phyloP scores from a whole-genome alignment of 1,140 invertebrate species.

The Acromyrmex heyeri region DNA sequence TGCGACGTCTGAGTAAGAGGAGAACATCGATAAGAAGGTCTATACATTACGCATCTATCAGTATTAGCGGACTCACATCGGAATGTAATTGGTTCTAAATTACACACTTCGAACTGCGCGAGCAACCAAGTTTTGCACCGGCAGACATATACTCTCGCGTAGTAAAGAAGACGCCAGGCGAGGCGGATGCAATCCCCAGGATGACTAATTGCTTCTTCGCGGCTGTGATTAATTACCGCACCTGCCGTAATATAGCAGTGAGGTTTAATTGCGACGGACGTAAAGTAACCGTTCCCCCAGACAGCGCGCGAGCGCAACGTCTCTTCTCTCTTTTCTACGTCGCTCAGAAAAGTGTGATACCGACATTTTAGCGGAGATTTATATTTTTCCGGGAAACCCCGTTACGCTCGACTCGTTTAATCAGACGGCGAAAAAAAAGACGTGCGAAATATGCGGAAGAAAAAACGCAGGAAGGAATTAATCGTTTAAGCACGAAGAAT shows the following conservation, averaged over 20 bases:
- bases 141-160: constrained; percentile 30
- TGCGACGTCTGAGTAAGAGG: background rate
- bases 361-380: background rate
- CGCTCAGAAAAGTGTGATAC: background rate
- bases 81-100: constrained; percentile 55
- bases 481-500: background rate
- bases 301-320: background rate
- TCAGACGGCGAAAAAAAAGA: background rate
- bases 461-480: background rate
- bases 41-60: constrained; percentile 23
- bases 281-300: constrained; percentile 26
- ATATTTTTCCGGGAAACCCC: constrained; percentile 14
- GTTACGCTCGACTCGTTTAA: background rate
- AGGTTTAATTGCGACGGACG: constrained; percentile 59
- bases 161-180: constrained; percentile 51
- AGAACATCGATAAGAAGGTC: constrained; percentile 20
- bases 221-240: constrained; percentile 58
- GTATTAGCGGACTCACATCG: constrained; percentile 27
- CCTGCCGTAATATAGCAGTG: constrained; percentile 59
- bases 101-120: constrained; percentile 36
- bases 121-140: constrained; percentile 2
- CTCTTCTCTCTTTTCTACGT: background rate
- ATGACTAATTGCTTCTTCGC: constrained; percentile 58
- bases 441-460: background rate
- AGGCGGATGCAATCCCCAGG: constrained; percentile 52